Evolutionary conservation across 2,797 vertebrate species (phyloP).

Genomic region (Myotis pilosus): DNA sequence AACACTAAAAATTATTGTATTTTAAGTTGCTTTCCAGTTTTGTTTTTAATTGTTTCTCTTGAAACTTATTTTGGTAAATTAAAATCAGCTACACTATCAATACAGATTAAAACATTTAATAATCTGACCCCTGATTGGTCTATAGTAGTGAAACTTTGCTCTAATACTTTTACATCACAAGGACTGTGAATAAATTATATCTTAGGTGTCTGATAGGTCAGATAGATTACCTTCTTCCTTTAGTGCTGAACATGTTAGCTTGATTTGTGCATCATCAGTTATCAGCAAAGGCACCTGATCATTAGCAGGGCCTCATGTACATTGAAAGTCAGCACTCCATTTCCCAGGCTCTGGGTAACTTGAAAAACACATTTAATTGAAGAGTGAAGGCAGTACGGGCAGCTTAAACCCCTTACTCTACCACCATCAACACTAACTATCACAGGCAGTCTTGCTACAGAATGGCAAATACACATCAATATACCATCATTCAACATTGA

Average conservation of each 20-base stretch:
- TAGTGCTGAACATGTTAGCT: neutral
- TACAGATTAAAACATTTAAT: neutral
- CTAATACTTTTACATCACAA: neutral
- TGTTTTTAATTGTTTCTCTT: constrained; percentile 34
- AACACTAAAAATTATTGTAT: neutral
- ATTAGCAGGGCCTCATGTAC: neutral
- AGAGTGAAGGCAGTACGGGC: neutral
- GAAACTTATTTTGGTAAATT: constrained; percentile 1
- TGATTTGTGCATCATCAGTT: neutral
- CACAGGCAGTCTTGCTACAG: neutral
- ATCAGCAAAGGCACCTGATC: neutral
- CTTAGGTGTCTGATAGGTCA: neutral
- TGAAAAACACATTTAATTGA: neutral
- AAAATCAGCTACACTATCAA: constrained; percentile 17
- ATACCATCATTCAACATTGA: neutral
- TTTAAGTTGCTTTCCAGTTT: neutral
- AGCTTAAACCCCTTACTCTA: neutral
- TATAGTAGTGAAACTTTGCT: neutral
- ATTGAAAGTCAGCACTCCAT: neutral
- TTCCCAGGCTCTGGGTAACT: neutral
- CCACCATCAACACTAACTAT: neutral
- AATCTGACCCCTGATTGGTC: neutral
- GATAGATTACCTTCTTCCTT: neutral
- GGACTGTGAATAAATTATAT: neutral
- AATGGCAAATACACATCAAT: neutral